A percentile compares a stretch with the other conserved stretches of the same genome.
These are phyloP conservation scores for Iguana delicatissima DNA, from an alignment of 2,797 vertebrate genomes.

Conservation along the genomic window DNA sequence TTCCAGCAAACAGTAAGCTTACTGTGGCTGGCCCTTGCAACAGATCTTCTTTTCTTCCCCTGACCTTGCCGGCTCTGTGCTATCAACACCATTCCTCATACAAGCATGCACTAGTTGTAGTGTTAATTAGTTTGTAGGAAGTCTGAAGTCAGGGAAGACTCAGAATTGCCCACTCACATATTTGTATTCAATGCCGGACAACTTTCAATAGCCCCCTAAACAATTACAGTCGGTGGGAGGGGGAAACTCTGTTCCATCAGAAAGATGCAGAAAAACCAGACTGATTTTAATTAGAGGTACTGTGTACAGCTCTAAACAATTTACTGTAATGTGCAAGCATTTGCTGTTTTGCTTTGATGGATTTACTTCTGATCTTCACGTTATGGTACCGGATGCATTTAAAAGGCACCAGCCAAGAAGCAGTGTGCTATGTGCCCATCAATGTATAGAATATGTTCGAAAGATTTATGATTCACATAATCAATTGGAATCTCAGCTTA, in stretches of 20 bases:
- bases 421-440: not conserved
- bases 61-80: not conserved
- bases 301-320: conserved; percentile 35
- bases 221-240: not conserved
- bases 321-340: conserved; percentile 25
- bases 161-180: not conserved
- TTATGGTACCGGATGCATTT: conserved; percentile 26
- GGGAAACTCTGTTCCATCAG: not conserved
- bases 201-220: conserved; percentile 24
- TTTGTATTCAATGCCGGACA: conserved; percentile 4
- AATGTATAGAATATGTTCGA: not conserved
- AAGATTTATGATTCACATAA: not conserved
- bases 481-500: not conserved
- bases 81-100: conserved; percentile 13
- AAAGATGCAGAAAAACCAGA: conserved; percentile 24
- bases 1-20: conserved; percentile 1
- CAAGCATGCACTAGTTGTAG: conserved; percentile 1
- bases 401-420: conserved; percentile 40
- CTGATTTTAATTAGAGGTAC: conserved; percentile 41
- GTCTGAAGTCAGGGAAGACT: conserved; percentile 20
- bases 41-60: not conserved
- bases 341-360: conserved; percentile 29
- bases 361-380: conserved; percentile 38
- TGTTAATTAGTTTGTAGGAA: conserved; percentile 41
- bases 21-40: not conserved